A percentile compares a stretch with the other conserved stretches of the same genome.
Evolutionary conservation across 1,140 invertebrate species (phyloP).

Genomic region (Papilio machaon): DNA sequence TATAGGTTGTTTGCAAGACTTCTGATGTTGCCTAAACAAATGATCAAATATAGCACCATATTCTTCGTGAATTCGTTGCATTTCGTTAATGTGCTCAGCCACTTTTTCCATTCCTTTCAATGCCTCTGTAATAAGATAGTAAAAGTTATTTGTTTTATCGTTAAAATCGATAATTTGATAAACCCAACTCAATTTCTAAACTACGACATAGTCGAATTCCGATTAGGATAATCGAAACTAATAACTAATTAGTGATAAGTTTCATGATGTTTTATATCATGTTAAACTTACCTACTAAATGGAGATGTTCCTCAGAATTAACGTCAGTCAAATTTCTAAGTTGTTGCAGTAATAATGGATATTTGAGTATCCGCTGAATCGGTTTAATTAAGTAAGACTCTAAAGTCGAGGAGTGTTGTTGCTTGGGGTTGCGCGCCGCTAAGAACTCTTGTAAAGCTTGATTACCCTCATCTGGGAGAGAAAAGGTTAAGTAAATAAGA

Average conservation of each 20-base stretch:
- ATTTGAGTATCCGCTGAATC: constrained; percentile 99
- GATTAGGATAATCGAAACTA: not conserved
- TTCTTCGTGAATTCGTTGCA: constrained; percentile 99
- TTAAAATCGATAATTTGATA: not conserved
- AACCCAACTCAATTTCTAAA: not conserved
- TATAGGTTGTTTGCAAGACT: constrained; percentile 96
- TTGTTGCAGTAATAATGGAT: constrained; percentile 97
- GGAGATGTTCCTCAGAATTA: constrained; percentile 95
- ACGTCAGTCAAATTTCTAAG: constrained; percentile 96
- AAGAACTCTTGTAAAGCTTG: constrained; percentile 97
- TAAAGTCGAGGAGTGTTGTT: constrained; percentile 97
- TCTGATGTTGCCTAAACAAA: constrained; percentile 96
- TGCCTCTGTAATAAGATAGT: constrained; percentile 86
- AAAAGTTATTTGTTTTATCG: not conserved
- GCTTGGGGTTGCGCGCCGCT: constrained; percentile 94
- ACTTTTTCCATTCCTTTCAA: constrained; percentile 99
- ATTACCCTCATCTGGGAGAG: constrained; percentile 93
- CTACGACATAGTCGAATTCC: not conserved
- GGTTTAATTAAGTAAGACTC: constrained; percentile 99
- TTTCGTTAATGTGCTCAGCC: constrained; percentile 99
- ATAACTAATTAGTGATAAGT: not conserved
- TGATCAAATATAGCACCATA: constrained; percentile 99
- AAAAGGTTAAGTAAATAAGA: constrained; percentile 40
- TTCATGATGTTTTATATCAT: not conserved
- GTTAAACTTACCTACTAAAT: constrained; percentile 89